Evolutionary conservation across 2,113 vertebrate genomes (phyloP).

Genomic region (Diphyllodes magnificus): DNA sequence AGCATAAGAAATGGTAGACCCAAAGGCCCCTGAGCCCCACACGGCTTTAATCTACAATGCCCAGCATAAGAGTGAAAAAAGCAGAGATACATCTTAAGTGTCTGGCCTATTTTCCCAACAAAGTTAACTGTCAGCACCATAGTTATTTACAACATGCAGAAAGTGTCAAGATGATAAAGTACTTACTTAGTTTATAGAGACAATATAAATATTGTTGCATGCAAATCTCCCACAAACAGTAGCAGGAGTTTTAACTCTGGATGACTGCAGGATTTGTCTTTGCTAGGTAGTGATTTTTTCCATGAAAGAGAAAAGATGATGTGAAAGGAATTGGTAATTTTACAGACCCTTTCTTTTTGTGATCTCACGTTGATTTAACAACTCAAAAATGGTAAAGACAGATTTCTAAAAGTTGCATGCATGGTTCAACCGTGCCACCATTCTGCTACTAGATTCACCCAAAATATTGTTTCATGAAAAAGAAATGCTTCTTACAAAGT

Average conservation of each 20-base stretch:
- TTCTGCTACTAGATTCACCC: neutral
- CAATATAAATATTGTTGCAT: neutral
- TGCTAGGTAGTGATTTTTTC: neutral
- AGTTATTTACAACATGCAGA: neutral
- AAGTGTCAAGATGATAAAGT: neutral
- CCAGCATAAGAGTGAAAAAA: neutral
- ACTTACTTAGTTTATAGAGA: neutral
- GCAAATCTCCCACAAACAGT: neutral
- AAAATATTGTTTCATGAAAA: neutral
- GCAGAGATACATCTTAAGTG: neutral
- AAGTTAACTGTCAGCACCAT: neutral
- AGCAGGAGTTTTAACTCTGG: neutral
- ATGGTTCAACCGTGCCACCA: rapidly evolving
- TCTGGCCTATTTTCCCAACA: neutral
- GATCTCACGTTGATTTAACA: neutral
- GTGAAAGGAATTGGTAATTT: neutral
- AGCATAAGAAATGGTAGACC: neutral
- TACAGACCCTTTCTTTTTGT: neutral
- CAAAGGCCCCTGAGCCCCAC: too few species aligned
- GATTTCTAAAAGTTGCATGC: neutral
- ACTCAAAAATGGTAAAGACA: neutral
- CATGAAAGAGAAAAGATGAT: neutral
- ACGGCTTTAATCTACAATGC: neutral
- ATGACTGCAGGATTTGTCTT: neutral
- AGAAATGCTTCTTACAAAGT: rapidly evolving